Conservation (phyloP, 2,888 invertebrate species). For the Dasypolia templi region DNA sequence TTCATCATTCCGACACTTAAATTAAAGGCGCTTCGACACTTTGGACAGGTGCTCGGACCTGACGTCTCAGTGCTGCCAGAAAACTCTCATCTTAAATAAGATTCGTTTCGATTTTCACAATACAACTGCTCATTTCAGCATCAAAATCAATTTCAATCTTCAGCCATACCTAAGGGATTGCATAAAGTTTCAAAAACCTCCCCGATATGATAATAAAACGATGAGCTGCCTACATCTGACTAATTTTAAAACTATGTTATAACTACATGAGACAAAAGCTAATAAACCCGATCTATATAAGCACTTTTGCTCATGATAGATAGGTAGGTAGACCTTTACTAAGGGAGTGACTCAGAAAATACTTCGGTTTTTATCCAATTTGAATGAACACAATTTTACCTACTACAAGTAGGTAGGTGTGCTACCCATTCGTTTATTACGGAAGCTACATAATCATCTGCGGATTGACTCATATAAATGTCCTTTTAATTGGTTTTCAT, state of each 20-base stretch:
- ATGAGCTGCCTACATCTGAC: background rate
- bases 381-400: constrained; percentile 7
- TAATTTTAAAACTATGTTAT: background rate
- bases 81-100: too few relatives aligned
- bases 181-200: background rate
- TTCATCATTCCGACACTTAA: too few relatives aligned
- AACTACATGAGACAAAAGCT: background rate
- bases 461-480: background rate
- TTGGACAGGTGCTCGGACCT: too few relatives aligned
- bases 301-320: background rate
- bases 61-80: too few relatives aligned
- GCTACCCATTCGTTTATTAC: constrained; percentile 6
- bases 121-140: background rate
- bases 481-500: constrained; percentile 1
- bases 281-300: background rate
- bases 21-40: too few relatives aligned
- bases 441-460: constrained; percentile 4
- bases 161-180: background rate
- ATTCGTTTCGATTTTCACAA: background rate
- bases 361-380: background rate
- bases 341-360: constrained; percentile 3
- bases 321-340: background rate
- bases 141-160: background rate
- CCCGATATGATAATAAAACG: background rate
- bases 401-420: background rate